phyloP scores from a whole-genome alignment of 2,797 vertebrate species.

The Sphaeramia orbicularis region DNA sequence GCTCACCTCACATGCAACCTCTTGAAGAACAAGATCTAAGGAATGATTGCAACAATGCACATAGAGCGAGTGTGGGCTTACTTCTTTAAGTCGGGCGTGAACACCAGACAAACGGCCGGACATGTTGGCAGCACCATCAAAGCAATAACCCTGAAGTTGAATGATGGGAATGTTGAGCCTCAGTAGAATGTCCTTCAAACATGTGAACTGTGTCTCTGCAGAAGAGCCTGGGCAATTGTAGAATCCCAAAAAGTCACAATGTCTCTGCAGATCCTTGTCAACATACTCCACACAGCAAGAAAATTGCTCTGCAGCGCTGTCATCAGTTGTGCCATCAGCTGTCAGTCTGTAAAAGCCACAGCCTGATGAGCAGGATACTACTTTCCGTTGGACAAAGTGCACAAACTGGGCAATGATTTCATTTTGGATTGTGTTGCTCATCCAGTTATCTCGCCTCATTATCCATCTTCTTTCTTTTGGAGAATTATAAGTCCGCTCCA shows the following conservation, averaged over 20 bases:
- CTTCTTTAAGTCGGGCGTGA: not conserved
- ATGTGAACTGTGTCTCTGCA: not conserved
- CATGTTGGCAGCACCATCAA: not conserved
- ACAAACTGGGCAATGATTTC: not conserved
- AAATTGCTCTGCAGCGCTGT: not conserved
- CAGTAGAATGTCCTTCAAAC: not conserved
- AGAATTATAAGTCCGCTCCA: not conserved
- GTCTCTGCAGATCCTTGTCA: not conserved
- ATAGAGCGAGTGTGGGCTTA: not conserved
- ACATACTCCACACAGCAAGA: not conserved
- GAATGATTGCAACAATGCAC: constrained; percentile 1
- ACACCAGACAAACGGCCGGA: not conserved
- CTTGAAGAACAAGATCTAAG: too few species aligned
- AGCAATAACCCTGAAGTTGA: not conserved
- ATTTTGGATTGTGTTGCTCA: not conserved
- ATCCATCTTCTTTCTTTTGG: constrained; percentile 4
- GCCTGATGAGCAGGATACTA: not conserved
- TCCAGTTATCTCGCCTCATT: not conserved
- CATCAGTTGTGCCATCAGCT: constrained; percentile 5
- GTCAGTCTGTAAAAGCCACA: not conserved
- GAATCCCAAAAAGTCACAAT: not conserved
- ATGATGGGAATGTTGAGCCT: not conserved
- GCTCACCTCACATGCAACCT: too few species aligned
- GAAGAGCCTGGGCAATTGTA: not conserved
- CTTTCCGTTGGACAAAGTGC: not conserved